A percentile compares a stretch with the other conserved stretches of the same genome.
Evolutionary conservation across 1,140 invertebrate species (phyloP).

Genomic region (Drosophila micromelanica): DNA sequence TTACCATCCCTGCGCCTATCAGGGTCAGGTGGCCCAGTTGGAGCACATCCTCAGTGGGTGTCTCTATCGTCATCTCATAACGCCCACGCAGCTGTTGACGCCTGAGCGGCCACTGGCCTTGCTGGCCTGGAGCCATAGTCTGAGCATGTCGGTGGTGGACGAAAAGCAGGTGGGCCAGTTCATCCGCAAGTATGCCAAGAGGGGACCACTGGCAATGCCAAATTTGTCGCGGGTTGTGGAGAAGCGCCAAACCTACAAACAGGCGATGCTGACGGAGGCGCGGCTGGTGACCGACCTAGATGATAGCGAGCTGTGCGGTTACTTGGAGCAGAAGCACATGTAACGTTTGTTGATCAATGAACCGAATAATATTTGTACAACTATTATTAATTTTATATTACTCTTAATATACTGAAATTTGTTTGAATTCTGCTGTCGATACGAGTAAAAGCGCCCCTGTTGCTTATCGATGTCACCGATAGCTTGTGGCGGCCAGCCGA

Average conservation of each 20-base stretch:
- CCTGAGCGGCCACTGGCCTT: slow-evolving; percentile 89
- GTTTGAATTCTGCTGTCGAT: slow-evolving; percentile 21
- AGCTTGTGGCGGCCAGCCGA: slow-evolving; percentile 36
- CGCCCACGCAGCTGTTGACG: slow-evolving; percentile 88
- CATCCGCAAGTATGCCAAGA: slow-evolving; percentile 88
- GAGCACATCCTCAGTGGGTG: slow-evolving; percentile 89
- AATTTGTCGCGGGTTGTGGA: slow-evolving; percentile 87
- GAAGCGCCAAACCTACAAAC: slow-evolving; percentile 86
- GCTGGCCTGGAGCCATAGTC: slow-evolving; percentile 90
- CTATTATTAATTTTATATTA: slow-evolving; percentile 3
- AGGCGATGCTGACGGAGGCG: slow-evolving; percentile 86
- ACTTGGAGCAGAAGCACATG: slow-evolving; percentile 56
- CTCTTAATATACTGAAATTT: slow-evolving; percentile 3
- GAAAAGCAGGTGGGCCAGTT: slow-evolving; percentile 86
- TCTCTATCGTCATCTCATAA: slow-evolving; percentile 92
- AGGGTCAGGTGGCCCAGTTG: slow-evolving; percentile 87
- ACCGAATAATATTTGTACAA: slow-evolving; percentile 28
- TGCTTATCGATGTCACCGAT: slow-evolving; percentile 2
- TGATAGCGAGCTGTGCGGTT: slow-evolving; percentile 86
- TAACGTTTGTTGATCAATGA: slow-evolving; percentile 28
- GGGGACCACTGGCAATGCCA: slow-evolving; percentile 85
- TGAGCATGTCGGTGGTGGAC: slow-evolving; percentile 90
- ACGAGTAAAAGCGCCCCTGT: background rate
- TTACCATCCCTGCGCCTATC: slow-evolving; percentile 94
- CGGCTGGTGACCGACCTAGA: slow-evolving; percentile 85